Base-by-base conservation (phyloP, 1,140 invertebrate genomes). In the Macrobrachium nipponense region DNA sequence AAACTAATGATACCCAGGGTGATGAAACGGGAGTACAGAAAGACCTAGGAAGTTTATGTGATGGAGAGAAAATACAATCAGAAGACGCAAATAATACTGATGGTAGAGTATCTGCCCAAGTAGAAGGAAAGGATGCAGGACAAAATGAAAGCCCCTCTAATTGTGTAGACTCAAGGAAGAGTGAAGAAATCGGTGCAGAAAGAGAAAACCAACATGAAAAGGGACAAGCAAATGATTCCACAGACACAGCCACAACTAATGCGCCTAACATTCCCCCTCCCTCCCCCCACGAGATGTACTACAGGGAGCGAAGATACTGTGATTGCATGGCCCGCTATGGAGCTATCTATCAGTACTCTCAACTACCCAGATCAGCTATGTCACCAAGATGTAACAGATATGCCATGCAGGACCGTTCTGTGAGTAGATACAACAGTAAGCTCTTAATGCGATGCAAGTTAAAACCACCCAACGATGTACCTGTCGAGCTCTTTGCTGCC, bases 261-360 rank as follows among this genome's bases (percentile, higher is more conserved):
- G 20, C 66, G 66, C 66, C 20, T 36, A 12, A 15, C 27, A 36
- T 36, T 23, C 20, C 66, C 20, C 36, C 66, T 70, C 23, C 20
- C 17, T 70, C 23, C 66, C 66, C 36, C 66, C 23, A 5, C 20
- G 66, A 36, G 66, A 70, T 70, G 20, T 70, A n/a, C 15, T 70
- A 27, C 17, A 70, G 66, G 66, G 51, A 83, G 81, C 23, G 62
- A 60, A 23, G 64, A 5, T 27, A 70, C 4, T 83, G 81, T 36
- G 75, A 83, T 73, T 83, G 81, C 12, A 20, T 83, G 14, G 72
- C 81, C 12, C 72, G 81, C n/a, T 83, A 83, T n/a, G 81, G 70
- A 23, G 76, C 59, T 59, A 60, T 36, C 58, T 60, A 23, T 23
- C 51, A 51, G 51, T 51, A 51, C 59, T 60, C 76, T 60, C 23